Evolutionary conservation across 2,113 vertebrate genomes (phyloP).

Genomic region (Amblyopsis rosae): DNA sequence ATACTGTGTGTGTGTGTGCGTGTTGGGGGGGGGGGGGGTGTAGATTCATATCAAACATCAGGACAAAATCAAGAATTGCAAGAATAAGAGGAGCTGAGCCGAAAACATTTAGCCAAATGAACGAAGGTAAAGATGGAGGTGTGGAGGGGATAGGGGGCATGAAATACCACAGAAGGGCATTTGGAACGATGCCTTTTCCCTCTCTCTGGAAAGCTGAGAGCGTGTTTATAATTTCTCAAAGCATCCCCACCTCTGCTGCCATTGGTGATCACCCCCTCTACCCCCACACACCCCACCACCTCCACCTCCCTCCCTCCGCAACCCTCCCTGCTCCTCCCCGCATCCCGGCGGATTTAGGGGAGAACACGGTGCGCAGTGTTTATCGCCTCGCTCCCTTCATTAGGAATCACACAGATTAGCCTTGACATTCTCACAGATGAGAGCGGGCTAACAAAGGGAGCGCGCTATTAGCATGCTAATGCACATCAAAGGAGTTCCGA

Average conservation of each 20-base stretch:
- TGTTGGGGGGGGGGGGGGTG: neutral
- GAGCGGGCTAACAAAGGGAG: constrained; percentile 60
- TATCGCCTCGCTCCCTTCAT: constrained; percentile 58
- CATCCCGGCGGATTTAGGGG: constrained; percentile 42
- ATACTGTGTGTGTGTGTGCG: no score
- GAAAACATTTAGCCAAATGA: neutral
- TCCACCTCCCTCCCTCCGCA: neutral
- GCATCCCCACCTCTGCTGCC: constrained; percentile 14
- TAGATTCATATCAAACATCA: no score
- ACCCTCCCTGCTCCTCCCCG: neutral
- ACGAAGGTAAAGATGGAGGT: constrained; percentile 1
- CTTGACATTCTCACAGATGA: constrained; percentile 66
- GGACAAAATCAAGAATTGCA: no score
- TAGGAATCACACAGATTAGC: constrained; percentile 69
- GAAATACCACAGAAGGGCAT: constrained; percentile 32
- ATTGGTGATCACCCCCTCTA: no score
- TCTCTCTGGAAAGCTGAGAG: constrained; percentile 54
- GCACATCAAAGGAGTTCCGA: constrained; percentile 54
- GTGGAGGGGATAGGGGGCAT: neutral
- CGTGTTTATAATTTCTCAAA: constrained; percentile 29
- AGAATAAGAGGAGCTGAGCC: no score
- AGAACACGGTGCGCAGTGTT: constrained; percentile 55
- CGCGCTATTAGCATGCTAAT: constrained; percentile 71
- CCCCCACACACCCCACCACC: neutral
- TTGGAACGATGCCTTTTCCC: constrained; percentile 11